A percentile compares a stretch with the other conserved stretches of the same genome.
Conservation (phyloP, 2,113 vertebrate species). For the Peromyscus leucopus region DNA sequence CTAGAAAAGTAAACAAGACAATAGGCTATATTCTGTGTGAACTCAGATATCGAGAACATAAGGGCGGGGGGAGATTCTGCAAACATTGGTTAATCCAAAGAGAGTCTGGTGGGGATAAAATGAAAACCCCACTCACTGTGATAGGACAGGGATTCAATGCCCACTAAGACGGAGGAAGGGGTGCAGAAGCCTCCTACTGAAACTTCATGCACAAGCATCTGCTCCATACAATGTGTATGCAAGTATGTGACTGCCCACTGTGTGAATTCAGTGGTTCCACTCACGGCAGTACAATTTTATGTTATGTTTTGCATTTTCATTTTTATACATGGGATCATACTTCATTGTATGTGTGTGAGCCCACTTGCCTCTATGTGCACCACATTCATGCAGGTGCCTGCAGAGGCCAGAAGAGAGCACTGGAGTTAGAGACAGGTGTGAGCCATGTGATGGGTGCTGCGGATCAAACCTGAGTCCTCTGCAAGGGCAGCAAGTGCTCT, state of each 20-base stretch:
- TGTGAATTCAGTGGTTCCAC: neutral
- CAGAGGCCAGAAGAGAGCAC: neutral
- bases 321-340: neutral
- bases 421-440: neutral
- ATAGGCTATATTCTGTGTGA: neutral
- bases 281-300: neutral
- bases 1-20: neutral
- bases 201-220: neutral
- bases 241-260: neutral
- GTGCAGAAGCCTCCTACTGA: neutral
- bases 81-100: neutral
- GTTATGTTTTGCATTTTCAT: neutral
- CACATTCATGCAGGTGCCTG: neutral
- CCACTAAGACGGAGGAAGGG: neutral
- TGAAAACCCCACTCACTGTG: neutral
- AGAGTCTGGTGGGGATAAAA: neutral
- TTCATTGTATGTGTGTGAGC: neutral
- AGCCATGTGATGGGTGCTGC: neutral
- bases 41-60: slow-evolving; percentile 12
- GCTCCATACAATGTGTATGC: neutral
- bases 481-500: neutral
- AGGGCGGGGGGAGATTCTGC: neutral
- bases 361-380: neutral
- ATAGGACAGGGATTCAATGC: neutral
- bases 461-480: neutral